Base-by-base conservation (phyloP, 2,113 vertebrate species). In the Sinosuthora webbiana region DNA sequence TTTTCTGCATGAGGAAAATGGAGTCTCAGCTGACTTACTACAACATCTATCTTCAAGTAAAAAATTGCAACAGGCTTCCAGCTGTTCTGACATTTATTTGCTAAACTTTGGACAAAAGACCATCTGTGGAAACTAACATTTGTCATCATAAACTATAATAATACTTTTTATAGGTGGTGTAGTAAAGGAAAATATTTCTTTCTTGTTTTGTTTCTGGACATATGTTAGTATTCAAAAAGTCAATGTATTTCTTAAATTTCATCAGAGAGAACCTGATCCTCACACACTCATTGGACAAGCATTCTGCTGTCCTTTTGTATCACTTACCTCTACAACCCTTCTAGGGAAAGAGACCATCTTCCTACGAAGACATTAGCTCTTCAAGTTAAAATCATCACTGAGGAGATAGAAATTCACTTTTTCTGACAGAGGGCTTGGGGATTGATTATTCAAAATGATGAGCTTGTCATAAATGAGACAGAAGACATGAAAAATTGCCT, bases 221-320 rank as follows among this genome's bases (percentile, higher is more conserved):
- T 55, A 31, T 4, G 0, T 56, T 76, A 53, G 4, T 65, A 23
- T 62, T 89, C 7, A 31, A 62, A 77, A 92, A 45, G 11, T 71
- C 6, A 16, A 11, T 2, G 4, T 7, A 77, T 3, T 74, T 74
- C 24, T 62, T 10, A 64, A 44, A 60, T 65, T 59, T 60, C 11
- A 5, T 68, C 53, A 73, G 33, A 76, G 19, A 56, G 10, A 90
- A 33, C 8, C 16, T 76, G 41, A 71, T 62, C 35, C 13, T 18
- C 2, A 2, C 6, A 24, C 5, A 31, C 4, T 75, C 7, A 33
- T 28, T 63, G 11, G 7, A 2, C 7, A 65, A 50, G 31, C 7
- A 56, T 65, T 11, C 6, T 60, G 24, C 14, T 24, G 9, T 33
- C 15, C 44, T 87, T 91, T 65, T 52, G 5, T 31, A 35, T 6